phyloP scores from a whole-genome alignment of 2,113 vertebrate species.

The Emydura subglobosa region DNA sequence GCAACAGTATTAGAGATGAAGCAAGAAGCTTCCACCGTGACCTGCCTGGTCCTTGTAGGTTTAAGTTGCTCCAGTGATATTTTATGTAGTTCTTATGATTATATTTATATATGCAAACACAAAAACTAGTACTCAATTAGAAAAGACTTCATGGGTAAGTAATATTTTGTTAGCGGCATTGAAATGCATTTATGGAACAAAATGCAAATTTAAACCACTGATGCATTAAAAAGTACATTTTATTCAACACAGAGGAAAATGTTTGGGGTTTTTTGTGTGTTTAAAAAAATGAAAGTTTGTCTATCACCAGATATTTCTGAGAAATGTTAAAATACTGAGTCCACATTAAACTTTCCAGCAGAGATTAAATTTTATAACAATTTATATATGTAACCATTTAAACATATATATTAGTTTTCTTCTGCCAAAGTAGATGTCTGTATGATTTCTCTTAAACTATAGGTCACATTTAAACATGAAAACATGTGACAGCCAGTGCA shows the following conservation, averaged over 20 bases:
- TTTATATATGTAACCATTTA: not conserved
- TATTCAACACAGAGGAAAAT: not conserved
- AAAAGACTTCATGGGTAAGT: not conserved
- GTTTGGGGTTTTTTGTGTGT: not conserved
- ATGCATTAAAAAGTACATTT: slow-evolving; percentile 22
- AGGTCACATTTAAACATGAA: not conserved
- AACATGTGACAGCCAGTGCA: not conserved
- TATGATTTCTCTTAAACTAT: not conserved
- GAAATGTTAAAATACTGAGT: not conserved
- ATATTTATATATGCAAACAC: not conserved
- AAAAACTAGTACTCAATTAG: not conserved
- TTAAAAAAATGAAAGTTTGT: not conserved
- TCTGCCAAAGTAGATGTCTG: not conserved
- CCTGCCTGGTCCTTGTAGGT: not conserved
- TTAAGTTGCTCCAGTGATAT: not conserved
- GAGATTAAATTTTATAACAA: not conserved
- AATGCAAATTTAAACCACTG: slow-evolving; percentile 21
- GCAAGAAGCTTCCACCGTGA: not conserved
- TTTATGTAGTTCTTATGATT: not conserved
- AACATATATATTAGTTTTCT: not conserved
- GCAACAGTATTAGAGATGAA: not conserved
- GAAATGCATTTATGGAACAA: slow-evolving; percentile 11
- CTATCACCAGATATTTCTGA: not conserved
- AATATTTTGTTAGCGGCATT: not conserved
- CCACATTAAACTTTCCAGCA: not conserved